These are phyloP conservation scores for Danaus chrysippus DNA, from an alignment of 2,888 invertebrate species.

Conservation along the genomic window DNA sequence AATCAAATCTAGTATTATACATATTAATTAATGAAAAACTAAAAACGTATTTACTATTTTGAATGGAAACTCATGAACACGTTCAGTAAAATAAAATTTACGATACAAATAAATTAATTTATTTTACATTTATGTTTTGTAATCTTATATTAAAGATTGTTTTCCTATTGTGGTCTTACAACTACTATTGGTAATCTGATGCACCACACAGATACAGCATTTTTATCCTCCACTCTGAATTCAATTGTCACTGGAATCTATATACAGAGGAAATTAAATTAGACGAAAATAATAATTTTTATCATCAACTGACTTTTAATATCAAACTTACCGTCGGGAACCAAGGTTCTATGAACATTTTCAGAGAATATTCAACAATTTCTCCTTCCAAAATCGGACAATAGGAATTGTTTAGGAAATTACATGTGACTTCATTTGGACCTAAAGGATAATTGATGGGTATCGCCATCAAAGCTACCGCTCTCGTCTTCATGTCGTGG, in stretches of 20 bases:
- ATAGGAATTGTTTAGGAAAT: slow-evolving; percentile 46
- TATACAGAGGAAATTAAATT: slow-evolving; percentile 15
- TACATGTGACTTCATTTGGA: slow-evolving; percentile 41
- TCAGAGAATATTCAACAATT: slow-evolving; percentile 39
- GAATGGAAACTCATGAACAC: too few relatives aligned
- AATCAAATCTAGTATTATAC: too few relatives aligned
- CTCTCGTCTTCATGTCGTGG: slow-evolving; percentile 32
- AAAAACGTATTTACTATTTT: too few relatives aligned
- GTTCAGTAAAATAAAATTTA: too few relatives aligned
- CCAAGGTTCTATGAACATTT: slow-evolving; percentile 40
- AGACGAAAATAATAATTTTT: slow-evolving; percentile 2
- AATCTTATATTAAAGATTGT: too few relatives aligned
- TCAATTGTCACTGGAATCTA: slow-evolving; percentile 39
- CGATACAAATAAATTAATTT: too few relatives aligned
- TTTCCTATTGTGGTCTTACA: too few relatives aligned
- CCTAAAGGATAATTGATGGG: slow-evolving; percentile 32
- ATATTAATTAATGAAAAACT: too few relatives aligned
- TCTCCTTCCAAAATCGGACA: slow-evolving; percentile 44
- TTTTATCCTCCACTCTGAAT: slow-evolving; percentile 41
- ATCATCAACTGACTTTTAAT: not conserved
- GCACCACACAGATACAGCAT: slow-evolving; percentile 29
- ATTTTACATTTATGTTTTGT: too few relatives aligned
- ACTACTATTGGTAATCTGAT: slow-evolving; percentile 32
- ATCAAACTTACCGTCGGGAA: slow-evolving; percentile 43
- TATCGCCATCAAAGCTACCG: slow-evolving; percentile 28